phyloP scores from a whole-genome alignment of 2,888 invertebrate genomes.

The Zeuzera pyrina region DNA sequence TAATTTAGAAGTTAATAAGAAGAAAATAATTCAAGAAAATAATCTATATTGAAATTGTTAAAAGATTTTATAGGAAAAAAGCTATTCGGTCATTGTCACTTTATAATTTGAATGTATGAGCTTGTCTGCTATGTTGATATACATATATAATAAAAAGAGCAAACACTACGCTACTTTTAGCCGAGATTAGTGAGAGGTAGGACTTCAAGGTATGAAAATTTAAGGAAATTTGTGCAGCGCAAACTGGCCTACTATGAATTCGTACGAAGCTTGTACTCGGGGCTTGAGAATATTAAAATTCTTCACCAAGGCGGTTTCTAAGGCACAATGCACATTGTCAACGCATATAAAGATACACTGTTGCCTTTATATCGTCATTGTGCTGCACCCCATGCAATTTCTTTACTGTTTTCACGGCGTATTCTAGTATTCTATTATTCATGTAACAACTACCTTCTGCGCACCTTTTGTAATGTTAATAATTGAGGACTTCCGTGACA shows the following conservation, averaged over 20 bases:
- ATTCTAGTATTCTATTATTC: conserved; percentile 65
- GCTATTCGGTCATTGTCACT: too few species aligned
- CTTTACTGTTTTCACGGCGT: conserved; percentile 57
- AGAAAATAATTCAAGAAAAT: too few species aligned
- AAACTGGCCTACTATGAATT: conserved; percentile 34
- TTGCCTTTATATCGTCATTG: conserved; percentile 66
- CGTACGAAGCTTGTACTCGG: conserved; percentile 27
- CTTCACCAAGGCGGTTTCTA: conserved; percentile 18
- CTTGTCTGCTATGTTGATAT: too few species aligned
- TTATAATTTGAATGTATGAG: too few species aligned
- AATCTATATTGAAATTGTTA: too few species aligned
- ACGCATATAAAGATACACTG: conserved; percentile 63
- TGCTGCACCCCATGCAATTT: conserved; percentile 53
- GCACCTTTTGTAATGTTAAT: conserved; percentile 56
- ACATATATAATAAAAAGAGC: too few species aligned
- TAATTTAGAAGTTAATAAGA: too few species aligned
- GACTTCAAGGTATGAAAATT: too few species aligned
- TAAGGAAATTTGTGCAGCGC: conserved; percentile 23
- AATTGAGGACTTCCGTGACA: conserved; percentile 59
- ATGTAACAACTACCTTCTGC: conserved; percentile 57
- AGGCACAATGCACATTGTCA: conserved; percentile 65
- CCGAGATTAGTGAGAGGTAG: too few species aligned
- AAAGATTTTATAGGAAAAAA: too few species aligned
- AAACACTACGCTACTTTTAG: too few species aligned
- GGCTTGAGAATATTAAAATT: conserved; percentile 31